A percentile compares a stretch with the other conserved stretches of the same genome.
Conservation (phyloP, 2,113 vertebrate genomes). For the Muntiacus reevesi region DNA sequence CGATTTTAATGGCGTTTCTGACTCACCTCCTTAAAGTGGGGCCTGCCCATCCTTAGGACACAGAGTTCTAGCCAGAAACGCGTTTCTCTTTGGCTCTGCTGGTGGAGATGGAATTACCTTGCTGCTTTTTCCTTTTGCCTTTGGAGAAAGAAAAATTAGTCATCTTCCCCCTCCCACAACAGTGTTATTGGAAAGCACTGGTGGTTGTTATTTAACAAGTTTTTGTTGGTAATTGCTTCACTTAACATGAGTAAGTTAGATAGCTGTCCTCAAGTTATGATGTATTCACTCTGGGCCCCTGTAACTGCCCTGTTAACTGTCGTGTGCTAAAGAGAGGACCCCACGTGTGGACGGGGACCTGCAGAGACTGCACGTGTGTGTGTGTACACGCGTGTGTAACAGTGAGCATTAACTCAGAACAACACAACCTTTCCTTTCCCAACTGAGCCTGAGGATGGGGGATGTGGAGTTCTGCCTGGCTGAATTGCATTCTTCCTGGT, state of each 20-base stretch:
- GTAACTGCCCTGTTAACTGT: neutral
- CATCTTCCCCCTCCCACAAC: no score
- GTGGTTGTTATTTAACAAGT: neutral
- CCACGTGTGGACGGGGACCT: no score
- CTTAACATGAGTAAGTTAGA: neutral
- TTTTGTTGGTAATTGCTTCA: neutral
- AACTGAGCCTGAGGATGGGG: neutral
- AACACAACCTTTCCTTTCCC: neutral
- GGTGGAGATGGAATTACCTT: neutral
- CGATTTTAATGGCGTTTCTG: neutral
- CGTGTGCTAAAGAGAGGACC: neutral
- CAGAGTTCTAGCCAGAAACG: neutral
- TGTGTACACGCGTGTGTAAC: fast-evolving
- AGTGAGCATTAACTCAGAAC: neutral
- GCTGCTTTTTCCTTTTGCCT: neutral
- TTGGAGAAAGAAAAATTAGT: neutral
- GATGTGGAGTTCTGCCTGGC: neutral
- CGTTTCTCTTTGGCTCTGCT: neutral
- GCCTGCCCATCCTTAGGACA: neutral
- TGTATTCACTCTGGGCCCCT: neutral
- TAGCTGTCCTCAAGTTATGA: fast-evolving
- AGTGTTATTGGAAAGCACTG: neutral
- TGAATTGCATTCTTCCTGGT: neutral
- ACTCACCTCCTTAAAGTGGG: neutral
- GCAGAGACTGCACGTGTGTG: no score